Evolutionary conservation across 1,140 invertebrate species (phyloP), one percentile per base, ranked within the genome.

Genomic region (Heterodera carotae): DNA sequence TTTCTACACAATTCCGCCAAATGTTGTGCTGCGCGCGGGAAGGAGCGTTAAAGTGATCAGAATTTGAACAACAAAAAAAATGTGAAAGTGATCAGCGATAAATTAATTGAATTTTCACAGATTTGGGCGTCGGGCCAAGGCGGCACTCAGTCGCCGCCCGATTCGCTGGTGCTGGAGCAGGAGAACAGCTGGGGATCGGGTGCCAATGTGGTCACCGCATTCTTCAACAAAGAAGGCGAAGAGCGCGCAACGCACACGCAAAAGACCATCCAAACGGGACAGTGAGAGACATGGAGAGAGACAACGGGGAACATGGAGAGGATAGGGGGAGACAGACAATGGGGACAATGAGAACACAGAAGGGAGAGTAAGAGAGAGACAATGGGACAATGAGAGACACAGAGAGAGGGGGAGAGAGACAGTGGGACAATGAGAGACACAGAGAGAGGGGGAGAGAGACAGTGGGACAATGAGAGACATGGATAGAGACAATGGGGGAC

Each of bases 171-270:
- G 25, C 81, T 83, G 77, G 85, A 88, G 27, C 76, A 76, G 12
- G 87, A 88, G 70, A 84, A 86, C 73, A 86, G 86, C 34, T 89
- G 89, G 89, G 88, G 88, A 48, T 82, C 85, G 70, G 88, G 88
- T 25, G 82, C 85, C 27, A 87, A 89, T 75, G 85, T 89, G 31
- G 83, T 88, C 29, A 89, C 88, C 12, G 82, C 82, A 48, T 82
- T 89, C 68, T 56, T 85, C 39, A 89, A 89, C 80, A 84, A 87
- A 69, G 83, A 88, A 15, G 88, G 88, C 71, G 88, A 89, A 64
- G 88, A 89, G 71, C 82, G 88, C 64, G 88, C 88, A 33, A 89
- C 88, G 10, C 88, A 89, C 83, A 85, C 84, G 27, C 88, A 89
- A 77, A 89, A 88, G 76, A 89, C 88, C 12, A 80, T 88, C 29